Evolutionary conservation across 1,140 invertebrate genomes (phyloP).

Genomic region (Drosophila repleta): DNA sequence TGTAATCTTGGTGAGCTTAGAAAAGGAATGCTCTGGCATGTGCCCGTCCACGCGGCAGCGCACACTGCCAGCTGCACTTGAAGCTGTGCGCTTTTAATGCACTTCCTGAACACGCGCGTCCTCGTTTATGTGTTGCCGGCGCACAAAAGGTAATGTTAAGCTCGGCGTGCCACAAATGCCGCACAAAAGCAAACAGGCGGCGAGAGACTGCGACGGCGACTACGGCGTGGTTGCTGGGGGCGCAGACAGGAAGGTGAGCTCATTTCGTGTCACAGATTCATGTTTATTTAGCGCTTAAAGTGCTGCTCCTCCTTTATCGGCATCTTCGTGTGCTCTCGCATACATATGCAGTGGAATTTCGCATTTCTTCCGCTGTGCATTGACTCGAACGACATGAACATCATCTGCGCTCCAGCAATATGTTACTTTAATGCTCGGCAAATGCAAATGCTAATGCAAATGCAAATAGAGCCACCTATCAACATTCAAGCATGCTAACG

Average conservation of each 20-base stretch:
- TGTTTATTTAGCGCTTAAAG: conserved; percentile 65
- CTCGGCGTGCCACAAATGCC: conserved; percentile 27
- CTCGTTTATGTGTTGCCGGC: conserved; percentile 33
- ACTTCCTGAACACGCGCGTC: conserved; percentile 53
- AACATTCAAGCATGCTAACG: too few relatives aligned
- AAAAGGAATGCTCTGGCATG: not conserved
- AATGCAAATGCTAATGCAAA: not conserved
- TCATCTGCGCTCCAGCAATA: not conserved
- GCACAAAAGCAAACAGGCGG: conserved; percentile 24
- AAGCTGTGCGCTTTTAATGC: conserved; percentile 64
- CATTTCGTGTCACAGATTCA: conserved; percentile 69
- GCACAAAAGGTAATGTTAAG: conserved; percentile 44
- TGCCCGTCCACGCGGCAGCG: not conserved
- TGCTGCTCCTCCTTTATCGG: conserved; percentile 21
- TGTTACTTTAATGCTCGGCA: conserved; percentile 17
- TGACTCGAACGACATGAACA: conserved; percentile 1
- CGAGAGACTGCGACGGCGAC: not conserved
- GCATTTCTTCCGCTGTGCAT: not conserved
- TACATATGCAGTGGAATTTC: too few relatives aligned
- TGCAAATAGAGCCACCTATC: too few relatives aligned
- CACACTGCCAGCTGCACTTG: conserved; percentile 35
- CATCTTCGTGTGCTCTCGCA: conserved; percentile 5
- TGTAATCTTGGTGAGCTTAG: not conserved
- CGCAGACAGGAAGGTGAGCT: conserved; percentile 25
- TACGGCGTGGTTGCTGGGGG: not conserved